Evolutionary conservation across 2,113 vertebrate species (phyloP).

Genomic region (Hippolais icterina): DNA sequence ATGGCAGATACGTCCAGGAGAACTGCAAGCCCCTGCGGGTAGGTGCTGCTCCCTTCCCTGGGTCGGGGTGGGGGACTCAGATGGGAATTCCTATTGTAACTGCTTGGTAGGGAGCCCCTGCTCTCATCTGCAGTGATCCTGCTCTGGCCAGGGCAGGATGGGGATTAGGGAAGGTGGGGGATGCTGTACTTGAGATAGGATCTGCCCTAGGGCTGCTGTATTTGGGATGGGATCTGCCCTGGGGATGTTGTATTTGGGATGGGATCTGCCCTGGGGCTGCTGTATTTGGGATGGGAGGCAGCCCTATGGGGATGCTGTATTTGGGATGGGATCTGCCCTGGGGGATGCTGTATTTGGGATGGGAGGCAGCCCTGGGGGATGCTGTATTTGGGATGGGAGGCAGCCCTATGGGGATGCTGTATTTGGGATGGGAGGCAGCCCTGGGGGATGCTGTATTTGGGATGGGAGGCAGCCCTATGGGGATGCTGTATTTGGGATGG

Average conservation of each 20-base stretch:
- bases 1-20: constrained; percentile 91
- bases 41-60: not conserved
- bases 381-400: not conserved
- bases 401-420: rapidly evolving
- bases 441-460: not conserved
- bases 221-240: rapidly evolving
- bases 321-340: too few species aligned
- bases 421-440: not conserved
- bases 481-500: not conserved
- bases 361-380: not conserved
- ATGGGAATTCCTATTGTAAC: rapidly evolving
- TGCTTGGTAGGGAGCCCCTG: not conserved
- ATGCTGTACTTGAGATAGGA: not conserved
- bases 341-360: not conserved
- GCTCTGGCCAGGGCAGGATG: not conserved
- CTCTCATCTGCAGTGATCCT: rapidly evolving
- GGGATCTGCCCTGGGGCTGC: too few species aligned
- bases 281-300: not conserved
- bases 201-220: not conserved
- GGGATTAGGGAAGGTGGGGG: not conserved
- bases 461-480: not conserved
- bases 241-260: not conserved
- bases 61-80: rapidly evolving
- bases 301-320: not conserved
- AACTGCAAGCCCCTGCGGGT: constrained; percentile 94